Evolutionary conservation across 2,113 vertebrate species (phyloP), one percentile per base, ranked within the genome.

Genomic region (Chlorodrepanis virens): DNA sequence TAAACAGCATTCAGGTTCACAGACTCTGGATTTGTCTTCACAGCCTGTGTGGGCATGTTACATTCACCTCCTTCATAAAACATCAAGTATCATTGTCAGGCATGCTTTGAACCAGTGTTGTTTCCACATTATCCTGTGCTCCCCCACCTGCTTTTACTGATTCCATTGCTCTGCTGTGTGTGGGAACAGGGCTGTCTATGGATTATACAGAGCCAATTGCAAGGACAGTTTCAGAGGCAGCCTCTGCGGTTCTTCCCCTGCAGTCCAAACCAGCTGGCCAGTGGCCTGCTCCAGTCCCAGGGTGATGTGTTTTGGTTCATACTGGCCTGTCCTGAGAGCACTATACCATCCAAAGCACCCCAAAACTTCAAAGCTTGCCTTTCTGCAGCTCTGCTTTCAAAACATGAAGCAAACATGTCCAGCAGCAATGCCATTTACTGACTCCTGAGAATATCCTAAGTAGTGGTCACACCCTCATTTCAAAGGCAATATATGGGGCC

Each of bases 401-500:
- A 83, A 83, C 29, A 16, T 3, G 3, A 75, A 69, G 74, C 31
- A 80, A 85, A 69, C 28, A 9, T 67, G 56, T 90, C 71, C 71
- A 0, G 7, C 70, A 93, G 75, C 92, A 90, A 47, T 10, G 28
- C 31, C 75, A 47, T 21, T 97, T 74, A 86, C 59, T 74, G 83
- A 68, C 54, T 86, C 71, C 52, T 80, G 79, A 71, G 63, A 88
- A 53, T 83, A 85, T 37, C 71, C 28, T 61, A 87, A 80, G 83
- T 53, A 67, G 53, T 69, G 42, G 88, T 83, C 88, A 50, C 83
- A 42, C 90, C 94, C 49, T 83, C 68, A 22, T 93, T 94, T 94
- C 94, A 94, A 93, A 95, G 89, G 88, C 90, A 88, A 24, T 77
- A 33, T 90, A 64, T 77, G 59, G 42, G 33, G 59, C 90, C 76